Percentiles rank a stretch among this genome's conserved stretches.
These are phyloP conservation scores for Dicaeum eximium DNA, from an alignment of 2,113 vertebrate species.

Conservation along the genomic window DNA sequence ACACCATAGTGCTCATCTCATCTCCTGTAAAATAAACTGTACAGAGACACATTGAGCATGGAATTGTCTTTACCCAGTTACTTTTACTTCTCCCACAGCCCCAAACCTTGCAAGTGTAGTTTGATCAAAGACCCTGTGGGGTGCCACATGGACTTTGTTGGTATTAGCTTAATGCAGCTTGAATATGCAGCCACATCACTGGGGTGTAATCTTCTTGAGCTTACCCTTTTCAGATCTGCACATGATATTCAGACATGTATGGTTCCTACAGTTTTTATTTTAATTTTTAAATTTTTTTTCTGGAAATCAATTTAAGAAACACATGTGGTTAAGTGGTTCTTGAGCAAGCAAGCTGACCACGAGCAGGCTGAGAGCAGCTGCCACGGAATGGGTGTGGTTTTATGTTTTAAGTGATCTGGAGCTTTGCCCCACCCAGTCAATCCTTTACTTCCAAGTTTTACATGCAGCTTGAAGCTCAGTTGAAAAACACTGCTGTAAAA, in stretches of 20 bases:
- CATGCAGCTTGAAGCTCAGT: neutral
- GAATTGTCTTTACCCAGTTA: neutral
- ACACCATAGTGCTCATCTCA: slow-evolving; percentile 67
- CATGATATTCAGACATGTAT: neutral
- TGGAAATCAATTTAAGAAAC: neutral
- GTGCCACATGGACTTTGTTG: neutral
- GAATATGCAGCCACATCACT: neutral
- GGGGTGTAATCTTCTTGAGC: neutral
- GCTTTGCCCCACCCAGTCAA: neutral
- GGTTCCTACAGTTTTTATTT: neutral
- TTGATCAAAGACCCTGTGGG: neutral
- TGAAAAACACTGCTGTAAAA: neutral
- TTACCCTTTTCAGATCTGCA: neutral
- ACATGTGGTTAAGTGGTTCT: neutral
- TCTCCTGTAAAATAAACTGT: slow-evolving; percentile 73
- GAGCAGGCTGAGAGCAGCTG: neutral
- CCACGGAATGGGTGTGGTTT: neutral
- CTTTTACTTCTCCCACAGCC: neutral
- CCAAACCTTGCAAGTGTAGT: neutral
- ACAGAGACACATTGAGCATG: slow-evolving; percentile 50
- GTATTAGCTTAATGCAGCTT: neutral
- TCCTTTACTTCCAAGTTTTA: neutral
- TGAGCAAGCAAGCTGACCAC: neutral
- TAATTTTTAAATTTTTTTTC: neutral
- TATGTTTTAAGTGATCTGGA: neutral